These are phyloP conservation scores for Calameuta pallipes DNA, from an alignment of 2,888 invertebrate species.

Conservation along the genomic window DNA sequence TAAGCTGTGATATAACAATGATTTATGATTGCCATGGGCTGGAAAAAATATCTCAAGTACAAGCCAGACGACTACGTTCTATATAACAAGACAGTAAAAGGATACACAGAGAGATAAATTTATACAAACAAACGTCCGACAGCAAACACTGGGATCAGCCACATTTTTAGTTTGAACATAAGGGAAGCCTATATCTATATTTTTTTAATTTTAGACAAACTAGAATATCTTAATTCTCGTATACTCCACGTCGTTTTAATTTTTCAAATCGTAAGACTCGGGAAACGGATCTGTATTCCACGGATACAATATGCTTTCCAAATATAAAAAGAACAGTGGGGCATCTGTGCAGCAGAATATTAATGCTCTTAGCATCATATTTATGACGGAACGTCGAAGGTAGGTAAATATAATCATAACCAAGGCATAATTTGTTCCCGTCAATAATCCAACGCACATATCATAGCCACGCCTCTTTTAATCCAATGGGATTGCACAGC, in stretches of 20 bases:
- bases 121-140: background rate
- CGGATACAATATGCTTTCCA: background rate
- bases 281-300: background rate
- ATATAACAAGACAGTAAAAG: background rate
- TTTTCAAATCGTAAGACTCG: background rate
- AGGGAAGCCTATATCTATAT: background rate
- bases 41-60: background rate
- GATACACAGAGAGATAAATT: background rate
- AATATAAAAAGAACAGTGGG: background rate
- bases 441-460: constrained; percentile 70
- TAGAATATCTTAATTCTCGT: background rate
- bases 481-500: constrained; percentile 73
- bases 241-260: too few species aligned
- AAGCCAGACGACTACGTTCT: too few species aligned
- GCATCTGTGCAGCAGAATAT: background rate
- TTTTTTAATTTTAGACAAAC: background rate
- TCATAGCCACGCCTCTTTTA: constrained; percentile 72
- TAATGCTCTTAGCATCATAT: background rate
- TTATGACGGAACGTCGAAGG: background rate
- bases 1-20: background rate
- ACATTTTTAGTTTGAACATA: background rate
- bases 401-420: background rate
- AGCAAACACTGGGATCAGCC: background rate
- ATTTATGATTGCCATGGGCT: background rate
- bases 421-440: background rate